These are phyloP conservation scores for Synanthedon andrenaeformis DNA, from an alignment of 2,888 invertebrate genomes.

Conservation along the genomic window DNA sequence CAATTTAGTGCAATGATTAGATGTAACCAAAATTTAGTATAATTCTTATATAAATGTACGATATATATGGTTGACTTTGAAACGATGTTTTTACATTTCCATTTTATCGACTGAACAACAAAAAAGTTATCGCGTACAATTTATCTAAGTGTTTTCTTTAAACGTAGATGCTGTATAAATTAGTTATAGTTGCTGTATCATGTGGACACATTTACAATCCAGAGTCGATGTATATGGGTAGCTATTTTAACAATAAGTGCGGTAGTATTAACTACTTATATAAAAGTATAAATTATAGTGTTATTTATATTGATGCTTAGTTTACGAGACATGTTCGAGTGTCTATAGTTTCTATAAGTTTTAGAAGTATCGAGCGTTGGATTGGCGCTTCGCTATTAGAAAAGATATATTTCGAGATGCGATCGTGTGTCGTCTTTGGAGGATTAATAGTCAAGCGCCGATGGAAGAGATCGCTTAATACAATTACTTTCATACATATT, in stretches of 20 bases:
- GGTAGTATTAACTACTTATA: slow-evolving; percentile 55
- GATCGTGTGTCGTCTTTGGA: neutral
- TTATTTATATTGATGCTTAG: slow-evolving; percentile 68
- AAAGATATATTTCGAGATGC: neutral
- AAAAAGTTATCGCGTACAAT: slow-evolving; percentile 48
- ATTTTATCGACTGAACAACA: slow-evolving; percentile 55
- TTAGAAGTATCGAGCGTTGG: slow-evolving; percentile 43
- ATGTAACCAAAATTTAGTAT: slow-evolving; percentile 53
- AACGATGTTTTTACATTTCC: slow-evolving; percentile 50
- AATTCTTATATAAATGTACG: slow-evolving; percentile 46
- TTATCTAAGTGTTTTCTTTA: slow-evolving; percentile 42
- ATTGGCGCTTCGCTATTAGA: slow-evolving; percentile 56
- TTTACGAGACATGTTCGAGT: slow-evolving; percentile 53
- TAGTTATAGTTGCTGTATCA: slow-evolving; percentile 42
- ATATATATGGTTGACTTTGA: slow-evolving; percentile 31
- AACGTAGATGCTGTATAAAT: slow-evolving; percentile 48
- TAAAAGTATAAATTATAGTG: slow-evolving; percentile 59
- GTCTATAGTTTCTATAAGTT: slow-evolving; percentile 58
- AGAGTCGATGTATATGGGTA: slow-evolving; percentile 53
- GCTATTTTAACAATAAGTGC: slow-evolving; percentile 47
- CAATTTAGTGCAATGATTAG: slow-evolving; percentile 70
- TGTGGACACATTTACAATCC: slow-evolving; percentile 42
- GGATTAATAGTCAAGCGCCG: slow-evolving; percentile 49
- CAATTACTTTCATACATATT: slow-evolving; percentile 50
- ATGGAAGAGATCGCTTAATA: slow-evolving; percentile 38